Evolutionary conservation across 2,113 vertebrate genomes (phyloP), one percentile per base, ranked within the genome.

Genomic region (Phylloscopus trochiloides): DNA sequence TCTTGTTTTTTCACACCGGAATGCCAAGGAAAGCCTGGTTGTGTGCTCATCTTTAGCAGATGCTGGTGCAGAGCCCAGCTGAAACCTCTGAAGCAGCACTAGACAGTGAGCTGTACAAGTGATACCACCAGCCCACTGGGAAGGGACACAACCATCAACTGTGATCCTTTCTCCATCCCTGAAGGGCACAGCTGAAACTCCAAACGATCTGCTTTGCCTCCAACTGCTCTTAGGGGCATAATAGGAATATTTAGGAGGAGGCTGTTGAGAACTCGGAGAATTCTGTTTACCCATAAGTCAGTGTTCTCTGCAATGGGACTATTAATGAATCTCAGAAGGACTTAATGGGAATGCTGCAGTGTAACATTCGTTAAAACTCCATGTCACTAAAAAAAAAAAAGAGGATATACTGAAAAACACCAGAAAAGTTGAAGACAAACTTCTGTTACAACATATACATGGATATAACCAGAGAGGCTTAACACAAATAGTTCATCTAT

Each of bases 51-150:
- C 34, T 48, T 80, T 2, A 70, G 50, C 70, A 89, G 80, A 55
- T 0, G 12, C 2, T 40, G 29, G 18, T 76, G 61, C 54, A 76
- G 10, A 36, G 38, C 32, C 52, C 47, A 47, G 52, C 52, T 85
- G 31, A 51, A 54, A 58, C 17, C 34, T 65, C 7, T 61, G 66
- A 34, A 75, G 71, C 47, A n/a, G 61, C 28, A 22, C 2, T 14
- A 54, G 50, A 61, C 48, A 62, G 19, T 2, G 45, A 85, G 36
- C 29, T 67, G 68, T 8, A 29, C 10, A 63, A 75, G n/a, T 0
- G 3, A 29, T 4, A 73, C 7, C 43, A 55, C 32, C 57, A 84
- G 48, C 19, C 17, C 2, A 0, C 12, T 3, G 11, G 36, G 31
- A 79, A 57, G 24, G 20, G 58, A 84, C 29, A 66, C 42, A 86